A percentile compares a stretch with the other conserved stretches of the same genome.
These are phyloP conservation scores for Acromyrmex echinatior DNA, from an alignment of 1,140 invertebrate species.

Conservation along the genomic window DNA sequence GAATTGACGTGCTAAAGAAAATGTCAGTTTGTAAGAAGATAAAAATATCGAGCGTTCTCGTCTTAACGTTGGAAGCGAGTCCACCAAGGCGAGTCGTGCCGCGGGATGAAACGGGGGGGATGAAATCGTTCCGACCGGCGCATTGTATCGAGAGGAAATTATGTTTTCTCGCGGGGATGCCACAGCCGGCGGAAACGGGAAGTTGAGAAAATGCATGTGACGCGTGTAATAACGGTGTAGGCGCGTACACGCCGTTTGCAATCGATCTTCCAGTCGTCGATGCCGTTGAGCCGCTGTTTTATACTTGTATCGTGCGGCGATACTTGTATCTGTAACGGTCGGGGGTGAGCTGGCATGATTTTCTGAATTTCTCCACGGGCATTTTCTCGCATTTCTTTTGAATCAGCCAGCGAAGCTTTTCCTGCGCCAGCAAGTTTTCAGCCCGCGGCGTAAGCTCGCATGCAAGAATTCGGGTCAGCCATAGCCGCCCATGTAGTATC, in stretches of 20 bases:
- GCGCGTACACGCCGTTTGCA: constrained; percentile 41
- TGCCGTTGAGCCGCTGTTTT: background rate
- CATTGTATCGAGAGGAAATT: constrained; percentile 60
- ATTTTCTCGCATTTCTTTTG: constrained; percentile 81
- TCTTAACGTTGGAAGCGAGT: constrained; percentile 33
- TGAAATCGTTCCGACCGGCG: constrained; percentile 19
- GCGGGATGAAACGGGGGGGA: background rate
- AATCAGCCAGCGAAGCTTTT: constrained; percentile 81
- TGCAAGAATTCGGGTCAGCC: constrained; percentile 80
- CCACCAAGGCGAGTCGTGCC: background rate
- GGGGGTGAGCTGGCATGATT: constrained; percentile 55
- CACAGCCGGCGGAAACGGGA: constrained; percentile 48
- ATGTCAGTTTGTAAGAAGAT: constrained; percentile 26
- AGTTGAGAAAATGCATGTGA: constrained; percentile 57
- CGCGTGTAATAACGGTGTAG: constrained; percentile 56
- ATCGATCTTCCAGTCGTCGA: constrained; percentile 31
- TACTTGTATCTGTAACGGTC: background rate
- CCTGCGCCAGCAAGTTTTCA: constrained; percentile 84
- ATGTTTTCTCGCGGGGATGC: constrained; percentile 54
- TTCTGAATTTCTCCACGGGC: constrained; percentile 81
- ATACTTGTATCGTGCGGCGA: too few relatives aligned
- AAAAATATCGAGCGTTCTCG: constrained; percentile 36
- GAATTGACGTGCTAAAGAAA: constrained; percentile 26
- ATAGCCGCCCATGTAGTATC: constrained; percentile 8
- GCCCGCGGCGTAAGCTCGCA: constrained; percentile 68